Base-by-base conservation (phyloP, 2,797 vertebrate species). In the Acomys russatus region DNA sequence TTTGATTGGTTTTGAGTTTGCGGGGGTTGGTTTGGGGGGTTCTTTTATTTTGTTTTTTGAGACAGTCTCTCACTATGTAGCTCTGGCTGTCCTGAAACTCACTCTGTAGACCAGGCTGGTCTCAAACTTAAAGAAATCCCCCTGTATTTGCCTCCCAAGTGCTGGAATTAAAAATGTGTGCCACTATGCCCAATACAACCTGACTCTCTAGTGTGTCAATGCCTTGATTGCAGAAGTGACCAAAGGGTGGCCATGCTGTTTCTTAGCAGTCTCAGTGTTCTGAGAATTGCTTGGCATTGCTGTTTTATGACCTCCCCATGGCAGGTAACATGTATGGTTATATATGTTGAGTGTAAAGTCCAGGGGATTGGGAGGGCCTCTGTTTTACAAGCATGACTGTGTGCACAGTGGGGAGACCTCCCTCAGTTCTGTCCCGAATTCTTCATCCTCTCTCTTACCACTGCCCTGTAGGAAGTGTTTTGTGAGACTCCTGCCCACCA, bases 371-470 rank as follows among this genome's bases (percentile, higher is more conserved):
- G 11, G 38, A 68, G 18, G 63, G 30, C 44, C 44, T 68, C 61
- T 86, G 28, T 86, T 96, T 97, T 35, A 76, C 96, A 68, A 82
- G 79, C 66, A 23, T 23, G 59, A 23, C 63, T 66, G 17, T 84
- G 59, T 84, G 11, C 18, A 38, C 74, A 61, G 20, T 84, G 20
- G n/a, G 70, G 64, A 25, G 63, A 20, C 90, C 70, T 80, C 95
- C 23, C 92, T 11, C 90, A 9, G 96, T 92, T 95, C 93, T 94
- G 88, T 86, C 96, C 78, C 94, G 35, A 84, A 91, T 97, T 78
- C 85, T 96, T 97, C 91, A 93, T 96, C 95, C 86, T 97, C 97
- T 98, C 96, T 98, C 96, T 98, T 96, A 93, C 97, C 96, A 94
- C 94, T 94, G 33, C 96, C 95, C 97, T 91, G 63, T 54, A 97